These are phyloP conservation scores for Anoplius nigerrimus DNA, from an alignment of 2,888 invertebrate species.

Conservation along the genomic window DNA sequence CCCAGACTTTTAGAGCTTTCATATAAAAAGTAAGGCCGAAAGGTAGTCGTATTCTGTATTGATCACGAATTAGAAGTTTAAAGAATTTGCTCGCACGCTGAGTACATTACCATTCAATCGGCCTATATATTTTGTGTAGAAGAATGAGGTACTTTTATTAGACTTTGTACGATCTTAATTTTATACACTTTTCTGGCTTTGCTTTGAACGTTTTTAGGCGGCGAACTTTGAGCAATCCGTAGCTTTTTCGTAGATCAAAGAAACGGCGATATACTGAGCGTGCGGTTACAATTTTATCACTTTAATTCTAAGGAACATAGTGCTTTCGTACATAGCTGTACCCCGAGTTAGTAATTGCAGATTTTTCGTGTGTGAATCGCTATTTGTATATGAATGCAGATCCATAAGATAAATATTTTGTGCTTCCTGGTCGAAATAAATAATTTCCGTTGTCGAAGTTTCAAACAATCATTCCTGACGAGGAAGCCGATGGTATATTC, in stretches of 20 bases:
- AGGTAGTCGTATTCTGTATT: constrained; percentile 63
- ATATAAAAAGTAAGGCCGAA: constrained; percentile 68
- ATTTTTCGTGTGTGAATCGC: constrained; percentile 53
- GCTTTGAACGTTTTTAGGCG: constrained; percentile 31
- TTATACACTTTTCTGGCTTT: constrained; percentile 40
- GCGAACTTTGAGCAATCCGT: constrained; percentile 48
- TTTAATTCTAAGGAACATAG: constrained; percentile 58
- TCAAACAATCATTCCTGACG: constrained; percentile 43
- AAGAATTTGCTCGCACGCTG: constrained; percentile 48
- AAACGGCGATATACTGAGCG: constrained; percentile 41
- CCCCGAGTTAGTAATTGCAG: constrained; percentile 32
- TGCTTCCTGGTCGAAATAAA: constrained; percentile 55
- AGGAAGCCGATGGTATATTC: constrained; percentile 38
- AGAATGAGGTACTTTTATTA: constrained; percentile 53
- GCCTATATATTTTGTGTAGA: constrained; percentile 35
- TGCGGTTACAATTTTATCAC: constrained; percentile 42
- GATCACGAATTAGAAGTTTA: constrained; percentile 52
- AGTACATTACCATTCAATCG: constrained; percentile 33
- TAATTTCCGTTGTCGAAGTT: constrained; percentile 36
- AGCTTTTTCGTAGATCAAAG: constrained; percentile 29
- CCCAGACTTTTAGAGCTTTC: constrained; percentile 20
- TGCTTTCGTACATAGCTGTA: constrained; percentile 33
- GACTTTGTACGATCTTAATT: constrained; percentile 46
- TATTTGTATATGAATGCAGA: constrained; percentile 56
- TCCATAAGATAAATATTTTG: constrained; percentile 56